Percentiles rank a stretch among this genome's conserved stretches.
phyloP scores from a whole-genome alignment of 2,797 vertebrate species.

The Phylloscopus collybita region DNA sequence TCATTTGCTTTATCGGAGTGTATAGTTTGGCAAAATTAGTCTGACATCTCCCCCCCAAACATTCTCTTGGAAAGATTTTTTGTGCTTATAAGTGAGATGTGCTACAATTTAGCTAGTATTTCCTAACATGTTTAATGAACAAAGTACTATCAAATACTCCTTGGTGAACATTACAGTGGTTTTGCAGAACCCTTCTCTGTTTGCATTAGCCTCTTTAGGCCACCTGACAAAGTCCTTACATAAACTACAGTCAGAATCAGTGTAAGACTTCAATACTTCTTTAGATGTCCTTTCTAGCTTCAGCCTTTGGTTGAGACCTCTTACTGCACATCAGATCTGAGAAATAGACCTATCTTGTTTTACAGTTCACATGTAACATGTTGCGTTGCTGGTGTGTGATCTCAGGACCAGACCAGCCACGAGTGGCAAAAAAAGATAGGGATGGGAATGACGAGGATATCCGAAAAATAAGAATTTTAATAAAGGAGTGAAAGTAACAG shows the following conservation, averaged over 20 bases:
- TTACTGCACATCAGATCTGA: background rate
- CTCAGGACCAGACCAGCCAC: background rate
- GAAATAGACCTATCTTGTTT: background rate
- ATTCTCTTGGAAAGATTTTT: background rate
- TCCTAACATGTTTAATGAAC: background rate
- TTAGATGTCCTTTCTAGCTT: background rate
- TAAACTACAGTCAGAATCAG: background rate
- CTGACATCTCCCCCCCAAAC: background rate
- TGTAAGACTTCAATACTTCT: background rate
- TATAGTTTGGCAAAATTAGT: background rate
- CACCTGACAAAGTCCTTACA: background rate
- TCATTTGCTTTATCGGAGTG: background rate
- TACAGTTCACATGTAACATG: fast-evolving
- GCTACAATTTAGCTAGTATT: background rate
- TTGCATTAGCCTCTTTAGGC: background rate
- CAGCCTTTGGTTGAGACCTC: background rate
- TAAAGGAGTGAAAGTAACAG: background rate
- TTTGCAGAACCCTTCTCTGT: background rate
- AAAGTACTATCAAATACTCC: background rate
- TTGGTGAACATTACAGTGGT: background rate
- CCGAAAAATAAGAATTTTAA: background rate
- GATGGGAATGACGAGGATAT: background rate
- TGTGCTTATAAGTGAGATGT: background rate
- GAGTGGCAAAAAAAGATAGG: background rate
- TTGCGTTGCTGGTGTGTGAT: fast-evolving